Percentiles rank a stretch among this genome's conserved stretches.
These are phyloP conservation scores for Prinia subflava DNA, from an alignment of 2,113 vertebrate genomes.

Conservation along the genomic window DNA sequence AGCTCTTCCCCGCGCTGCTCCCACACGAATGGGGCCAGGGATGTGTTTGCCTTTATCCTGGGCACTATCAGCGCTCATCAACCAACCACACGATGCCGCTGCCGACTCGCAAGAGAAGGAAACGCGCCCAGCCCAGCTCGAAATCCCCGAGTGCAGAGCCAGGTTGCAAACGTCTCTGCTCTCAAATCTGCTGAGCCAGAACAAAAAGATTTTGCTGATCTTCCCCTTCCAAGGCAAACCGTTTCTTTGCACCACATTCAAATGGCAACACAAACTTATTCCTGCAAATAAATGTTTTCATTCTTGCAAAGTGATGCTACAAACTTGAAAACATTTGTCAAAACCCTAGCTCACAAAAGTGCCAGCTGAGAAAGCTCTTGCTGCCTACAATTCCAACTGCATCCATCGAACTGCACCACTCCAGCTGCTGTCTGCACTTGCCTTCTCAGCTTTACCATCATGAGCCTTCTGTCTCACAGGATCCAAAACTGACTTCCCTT, in stretches of 20 bases:
- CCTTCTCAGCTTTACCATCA: background rate
- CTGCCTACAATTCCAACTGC: background rate
- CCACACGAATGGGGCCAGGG: accelerated
- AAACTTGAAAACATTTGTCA: background rate
- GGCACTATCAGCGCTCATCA: accelerated
- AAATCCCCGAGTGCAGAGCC: background rate
- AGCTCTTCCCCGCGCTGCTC: accelerated
- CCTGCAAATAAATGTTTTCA: accelerated
- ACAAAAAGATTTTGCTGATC: accelerated
- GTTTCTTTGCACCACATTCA: background rate
- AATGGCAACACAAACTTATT: background rate
- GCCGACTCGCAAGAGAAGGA: accelerated
- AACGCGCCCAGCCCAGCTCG: background rate
- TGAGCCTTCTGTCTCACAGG: background rate
- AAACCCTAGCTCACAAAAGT: background rate
- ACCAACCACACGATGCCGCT: background rate
- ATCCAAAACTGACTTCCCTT: background rate
- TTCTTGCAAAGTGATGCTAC: background rate
- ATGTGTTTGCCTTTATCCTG: background rate
- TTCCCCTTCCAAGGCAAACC: background rate
- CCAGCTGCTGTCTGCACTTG: background rate
- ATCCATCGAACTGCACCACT: background rate
- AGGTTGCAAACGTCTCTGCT: background rate
- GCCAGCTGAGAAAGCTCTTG: background rate
- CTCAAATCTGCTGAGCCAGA: accelerated